Conservation (phyloP, 2,888 invertebrate genomes). For the Eupithecia vulgata region DNA sequence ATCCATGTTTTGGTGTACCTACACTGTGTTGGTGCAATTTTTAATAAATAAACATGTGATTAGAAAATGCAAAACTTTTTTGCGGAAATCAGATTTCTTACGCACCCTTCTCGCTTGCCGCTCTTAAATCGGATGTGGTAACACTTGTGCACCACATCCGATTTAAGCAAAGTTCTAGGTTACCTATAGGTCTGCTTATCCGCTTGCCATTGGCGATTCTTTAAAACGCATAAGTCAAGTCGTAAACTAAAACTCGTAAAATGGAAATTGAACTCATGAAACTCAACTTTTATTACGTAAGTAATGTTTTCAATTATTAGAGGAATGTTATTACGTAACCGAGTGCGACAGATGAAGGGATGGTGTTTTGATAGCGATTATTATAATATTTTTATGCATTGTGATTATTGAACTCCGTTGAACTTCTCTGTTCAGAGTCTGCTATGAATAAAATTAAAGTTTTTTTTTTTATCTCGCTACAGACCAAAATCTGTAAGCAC, state of each 20-base stretch:
- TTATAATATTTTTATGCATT: not conserved
- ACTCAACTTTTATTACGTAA: slow-evolving; percentile 16
- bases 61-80: not conserved
- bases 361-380: not conserved
- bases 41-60: too few species aligned
- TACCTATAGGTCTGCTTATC: not conserved
- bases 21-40: too few species aligned
- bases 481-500: too few species aligned
- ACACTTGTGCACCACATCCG: too few species aligned
- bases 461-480: too few species aligned
- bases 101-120: not conserved
- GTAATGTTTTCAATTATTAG: slow-evolving; percentile 20
- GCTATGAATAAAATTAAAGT: too few species aligned
- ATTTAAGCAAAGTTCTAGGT: not conserved
- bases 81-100: not conserved
- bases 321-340: not conserved
- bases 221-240: slow-evolving; percentile 9
- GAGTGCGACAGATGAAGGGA: not conserved
- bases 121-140: not conserved
- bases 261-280: slow-evolving; percentile 23
- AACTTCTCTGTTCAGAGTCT: too few species aligned
- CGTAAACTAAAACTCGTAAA: slow-evolving; percentile 23
- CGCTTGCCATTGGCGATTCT: slow-evolving; percentile 1
- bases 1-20: too few species aligned
- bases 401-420: not conserved